Base-by-base conservation (phyloP, 1,140 invertebrate genomes). In the Brachystomella parvula region DNA sequence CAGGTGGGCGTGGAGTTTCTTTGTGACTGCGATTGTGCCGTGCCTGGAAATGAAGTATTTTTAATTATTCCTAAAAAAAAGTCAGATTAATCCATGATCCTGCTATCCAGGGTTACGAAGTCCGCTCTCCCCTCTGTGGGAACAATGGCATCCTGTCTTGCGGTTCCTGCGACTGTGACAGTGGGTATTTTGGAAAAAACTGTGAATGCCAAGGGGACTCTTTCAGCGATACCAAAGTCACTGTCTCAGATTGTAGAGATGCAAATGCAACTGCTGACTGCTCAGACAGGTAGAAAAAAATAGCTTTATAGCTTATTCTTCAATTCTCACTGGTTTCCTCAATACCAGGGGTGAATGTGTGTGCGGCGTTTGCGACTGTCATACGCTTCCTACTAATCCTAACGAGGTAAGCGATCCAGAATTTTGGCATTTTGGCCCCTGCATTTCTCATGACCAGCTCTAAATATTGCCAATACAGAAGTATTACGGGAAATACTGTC, bases 1-100 rank as follows among this genome's bases (percentile, higher is more conserved):
- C 82, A 82, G 3, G 84, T 97, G 1, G 86, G 94, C 72, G 76
- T 97, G 64, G 87, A 94, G 83, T 78, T 92, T 1, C 87, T 91
- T 69, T 98, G 94, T 74, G 85, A 87, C 26, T 97, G 94, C 78
- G 49, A 53, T 15, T 53, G 49, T 24, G 90, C 49, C 24, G 49
- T 53, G 12, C 9, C 12, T 53, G 12, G 12, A 53, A 9, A 9
- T 39, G 19, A 19, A 39, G 6, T 39, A 6, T 6, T 19, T 39
- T 39, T 39, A 19, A 39, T 19, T 39, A 39, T 39, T 39, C 35
- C 19, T 39, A 19, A 44, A 44, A 44, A 44, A n/a, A 44, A 44
- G 9, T 44, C 39, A 9, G n/a, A n/a, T n/a, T n/a, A 44, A 44
- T 44, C n/a, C 39, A 44, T 44, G 39, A 44, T 9, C 39, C 39